Conservation (phyloP, 2,888 invertebrate species). For the Meiosimyza decipiens region DNA sequence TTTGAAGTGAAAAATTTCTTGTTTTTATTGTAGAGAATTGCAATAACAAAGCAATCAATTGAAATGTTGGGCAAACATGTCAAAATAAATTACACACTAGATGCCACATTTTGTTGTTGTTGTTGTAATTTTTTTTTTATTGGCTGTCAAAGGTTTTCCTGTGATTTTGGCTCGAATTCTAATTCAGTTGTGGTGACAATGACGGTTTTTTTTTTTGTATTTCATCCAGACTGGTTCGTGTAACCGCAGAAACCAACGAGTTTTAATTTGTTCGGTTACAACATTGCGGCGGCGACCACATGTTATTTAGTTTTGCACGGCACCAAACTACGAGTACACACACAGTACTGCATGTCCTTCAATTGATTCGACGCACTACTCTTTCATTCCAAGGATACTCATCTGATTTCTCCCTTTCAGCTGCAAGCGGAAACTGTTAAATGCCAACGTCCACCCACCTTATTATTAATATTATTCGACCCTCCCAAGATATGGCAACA, state of each 20-base stretch:
- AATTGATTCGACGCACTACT: no score
- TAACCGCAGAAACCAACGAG: conserved; percentile 12
- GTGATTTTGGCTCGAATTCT: conserved; percentile 24
- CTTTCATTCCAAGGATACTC: no score
- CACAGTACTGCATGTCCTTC: no score
- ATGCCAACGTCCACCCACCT: background rate
- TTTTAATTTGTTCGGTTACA: conserved; percentile 19
- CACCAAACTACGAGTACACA: no score
- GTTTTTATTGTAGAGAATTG: conserved; percentile 6
- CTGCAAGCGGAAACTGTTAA: conserved; percentile 16
- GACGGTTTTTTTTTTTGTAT: conserved; percentile 12
- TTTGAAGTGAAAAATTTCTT: no score
- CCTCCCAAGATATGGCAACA: conserved; percentile 33
- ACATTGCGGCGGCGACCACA: conserved; percentile 9
- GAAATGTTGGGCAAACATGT: conserved; percentile 67
- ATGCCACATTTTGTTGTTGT: background rate
- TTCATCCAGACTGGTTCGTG: background rate
- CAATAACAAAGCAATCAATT: conserved; percentile 63
- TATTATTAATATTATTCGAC: background rate
- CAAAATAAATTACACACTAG: conserved; percentile 62
- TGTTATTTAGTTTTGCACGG: conserved; percentile 6
- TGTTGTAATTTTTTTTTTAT: conserved; percentile 8
- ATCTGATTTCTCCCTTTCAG: background rate
- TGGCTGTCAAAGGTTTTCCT: conserved; percentile 25
- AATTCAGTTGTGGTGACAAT: conserved; percentile 15